Percentiles rank a stretch among this genome's conserved stretches.
Conservation (phyloP, 1,140 invertebrate genomes). For the Conus ventricosus region DNA sequence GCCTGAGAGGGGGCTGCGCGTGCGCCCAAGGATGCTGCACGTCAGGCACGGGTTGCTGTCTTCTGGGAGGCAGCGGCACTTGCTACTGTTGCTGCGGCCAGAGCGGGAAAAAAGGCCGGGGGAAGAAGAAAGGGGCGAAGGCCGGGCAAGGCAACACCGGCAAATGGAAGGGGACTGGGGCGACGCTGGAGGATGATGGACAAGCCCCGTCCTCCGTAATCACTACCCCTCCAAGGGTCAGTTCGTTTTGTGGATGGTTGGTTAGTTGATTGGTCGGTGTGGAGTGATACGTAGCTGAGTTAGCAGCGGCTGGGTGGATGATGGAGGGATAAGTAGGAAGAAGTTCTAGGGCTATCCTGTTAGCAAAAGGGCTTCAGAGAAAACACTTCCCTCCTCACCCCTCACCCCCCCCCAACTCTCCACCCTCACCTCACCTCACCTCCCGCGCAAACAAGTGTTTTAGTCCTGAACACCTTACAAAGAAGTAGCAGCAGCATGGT, state of each 20-base stretch:
- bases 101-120: neutral
- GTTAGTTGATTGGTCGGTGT: neutral
- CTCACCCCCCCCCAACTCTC: too few relatives aligned
- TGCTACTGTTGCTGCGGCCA: neutral
- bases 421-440: too few relatives aligned
- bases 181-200: neutral
- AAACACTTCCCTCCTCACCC: too few relatives aligned
- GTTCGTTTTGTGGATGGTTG: neutral
- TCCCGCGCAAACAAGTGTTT: too few relatives aligned
- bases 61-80: neutral
- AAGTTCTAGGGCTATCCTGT: too few relatives aligned
- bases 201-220: neutral
- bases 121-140: neutral
- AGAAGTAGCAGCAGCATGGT: too few relatives aligned
- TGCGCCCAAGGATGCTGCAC: neutral
- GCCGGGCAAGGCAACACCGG: neutral
- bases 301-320: too few relatives aligned
- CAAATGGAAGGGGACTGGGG: neutral
- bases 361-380: too few relatives aligned
- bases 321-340: too few relatives aligned
- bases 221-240: neutral
- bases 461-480: too few relatives aligned
- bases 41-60: neutral
- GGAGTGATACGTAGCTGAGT: too few relatives aligned
- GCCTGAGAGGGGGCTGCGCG: too few relatives aligned